Evolutionary conservation across 1,140 invertebrate genomes (phyloP).

Genomic region (Leptinotarsa texana): DNA sequence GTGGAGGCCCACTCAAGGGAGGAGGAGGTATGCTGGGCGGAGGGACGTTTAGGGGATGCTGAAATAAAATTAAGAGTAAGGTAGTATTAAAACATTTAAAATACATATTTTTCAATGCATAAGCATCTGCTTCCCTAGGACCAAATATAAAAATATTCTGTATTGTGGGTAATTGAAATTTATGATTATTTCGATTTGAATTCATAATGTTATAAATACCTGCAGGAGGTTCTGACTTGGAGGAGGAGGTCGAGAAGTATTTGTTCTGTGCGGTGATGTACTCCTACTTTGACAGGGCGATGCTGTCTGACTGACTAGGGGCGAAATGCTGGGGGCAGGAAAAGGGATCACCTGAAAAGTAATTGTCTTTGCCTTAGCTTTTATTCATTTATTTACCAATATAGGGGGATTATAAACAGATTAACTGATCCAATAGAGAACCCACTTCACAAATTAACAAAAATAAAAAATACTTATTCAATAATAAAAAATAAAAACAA

Average conservation of each 20-base stretch:
- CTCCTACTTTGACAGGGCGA: conserved; percentile 64
- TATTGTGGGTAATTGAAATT: no score
- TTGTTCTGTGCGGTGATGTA: conserved; percentile 61
- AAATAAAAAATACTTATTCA: no score
- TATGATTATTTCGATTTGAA: no score
- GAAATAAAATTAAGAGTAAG: background rate
- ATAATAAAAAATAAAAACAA: no score
- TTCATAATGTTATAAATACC: background rate
- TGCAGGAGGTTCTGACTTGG: conserved; percentile 7
- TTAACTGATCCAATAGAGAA: no score
- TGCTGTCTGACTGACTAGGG: conserved; percentile 62
- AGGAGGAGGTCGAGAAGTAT: conserved; percentile 28
- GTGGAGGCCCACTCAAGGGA: background rate
- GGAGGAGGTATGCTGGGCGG: background rate
- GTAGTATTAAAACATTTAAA: no score
- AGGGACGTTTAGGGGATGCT: background rate
- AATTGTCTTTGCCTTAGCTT: background rate
- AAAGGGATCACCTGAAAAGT: conserved; percentile 51
- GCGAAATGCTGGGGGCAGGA: conserved; percentile 59
- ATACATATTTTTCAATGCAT: no score
- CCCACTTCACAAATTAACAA: no score
- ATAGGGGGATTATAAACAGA: no score
- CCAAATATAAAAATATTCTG: no score
- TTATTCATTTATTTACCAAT: conserved; percentile 33
- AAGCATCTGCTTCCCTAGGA: no score